phyloP scores from a whole-genome alignment of 2,113 vertebrate genomes.

The Pseudorhombus dupliciocellatus region DNA sequence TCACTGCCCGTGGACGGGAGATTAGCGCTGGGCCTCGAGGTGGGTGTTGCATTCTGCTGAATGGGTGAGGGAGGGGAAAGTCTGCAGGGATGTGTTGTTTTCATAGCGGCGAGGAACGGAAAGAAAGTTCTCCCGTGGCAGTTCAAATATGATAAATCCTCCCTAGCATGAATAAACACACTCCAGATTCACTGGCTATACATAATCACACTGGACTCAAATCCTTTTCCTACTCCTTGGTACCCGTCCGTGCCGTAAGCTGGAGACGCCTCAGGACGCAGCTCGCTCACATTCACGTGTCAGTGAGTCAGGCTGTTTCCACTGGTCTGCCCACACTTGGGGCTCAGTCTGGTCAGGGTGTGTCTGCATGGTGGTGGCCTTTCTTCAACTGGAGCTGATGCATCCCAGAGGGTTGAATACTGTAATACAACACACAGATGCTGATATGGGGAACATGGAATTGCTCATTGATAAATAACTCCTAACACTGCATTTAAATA shows the following conservation, averaged over 20 bases:
- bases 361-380: conserved; percentile 39
- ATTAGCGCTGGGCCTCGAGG: conserved; percentile 28
- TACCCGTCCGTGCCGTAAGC: neutral
- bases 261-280: neutral
- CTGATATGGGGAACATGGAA: neutral
- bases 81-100: conserved; percentile 13
- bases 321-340: conserved; percentile 12
- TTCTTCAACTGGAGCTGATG: conserved; percentile 15
- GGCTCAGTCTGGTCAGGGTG: conserved; percentile 55
- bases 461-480: too few relatives aligned
- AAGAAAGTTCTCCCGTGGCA: neutral
- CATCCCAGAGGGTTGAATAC: neutral
- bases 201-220: neutral
- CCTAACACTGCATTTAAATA: neutral
- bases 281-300: conserved; percentile 13
- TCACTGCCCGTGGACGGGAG: conserved; percentile 44
- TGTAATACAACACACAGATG: neutral
- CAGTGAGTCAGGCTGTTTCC: conserved; percentile 28
- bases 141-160: conserved; percentile 5
- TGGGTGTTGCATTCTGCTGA: conserved; percentile 27
- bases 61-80: conserved; percentile 30
- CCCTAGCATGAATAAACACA: neutral
- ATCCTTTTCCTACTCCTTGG: neutral
- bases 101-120: neutral
- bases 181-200: neutral